Evolutionary conservation across 2,797 vertebrate species (phyloP), one percentile per base, ranked within the genome.

Genomic region (Rhynchonycteris naso): DNA sequence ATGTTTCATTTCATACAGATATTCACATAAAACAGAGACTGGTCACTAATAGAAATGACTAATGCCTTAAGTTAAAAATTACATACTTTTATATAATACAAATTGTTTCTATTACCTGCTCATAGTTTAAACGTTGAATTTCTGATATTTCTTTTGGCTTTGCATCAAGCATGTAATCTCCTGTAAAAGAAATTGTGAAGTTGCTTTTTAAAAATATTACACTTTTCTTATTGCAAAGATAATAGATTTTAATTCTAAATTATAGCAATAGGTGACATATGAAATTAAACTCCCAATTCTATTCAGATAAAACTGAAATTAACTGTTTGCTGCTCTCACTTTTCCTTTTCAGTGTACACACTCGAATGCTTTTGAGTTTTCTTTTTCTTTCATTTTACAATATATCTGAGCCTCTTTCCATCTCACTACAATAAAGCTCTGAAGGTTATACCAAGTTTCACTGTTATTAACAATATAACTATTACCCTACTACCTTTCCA

Each of bases 141-240:
- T 99, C 99, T 33, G 99, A 99, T 98, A 99, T 99, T 98, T 99
- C 99, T 98, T 99, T 99, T 92, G 99, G 99, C 97, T 99, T 99
- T 97, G 99, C 99, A 63, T 99, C 99, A 97, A 99, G 99, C 98
- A 99, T 99, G 98, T 99, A 99, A 98, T 99, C 99, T 95, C 99
- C 99, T 99, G 98, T 96, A 98, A 98, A 96, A 72, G 75, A 72
- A 65, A 98, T 91, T 95, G 80, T 83, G 54, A 97, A 96, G 83
- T 91, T 90, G 38, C 16, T 58, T 89, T 97, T 95, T 75, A 38
- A 95, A 93, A 92, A 83, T 52, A 65, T 52, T 69, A 43, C n/a
- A 54, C 74, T 81, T 93, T 91, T 66, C 56, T 85, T 43, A 71
- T 80, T 91, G 75, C 13, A 90, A 93, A 78, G 72, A n/a, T 56